Percentiles rank a stretch among this genome's conserved stretches.
Evolutionary conservation across 2,113 vertebrate species (phyloP).

Genomic region (Meriones unguiculatus): DNA sequence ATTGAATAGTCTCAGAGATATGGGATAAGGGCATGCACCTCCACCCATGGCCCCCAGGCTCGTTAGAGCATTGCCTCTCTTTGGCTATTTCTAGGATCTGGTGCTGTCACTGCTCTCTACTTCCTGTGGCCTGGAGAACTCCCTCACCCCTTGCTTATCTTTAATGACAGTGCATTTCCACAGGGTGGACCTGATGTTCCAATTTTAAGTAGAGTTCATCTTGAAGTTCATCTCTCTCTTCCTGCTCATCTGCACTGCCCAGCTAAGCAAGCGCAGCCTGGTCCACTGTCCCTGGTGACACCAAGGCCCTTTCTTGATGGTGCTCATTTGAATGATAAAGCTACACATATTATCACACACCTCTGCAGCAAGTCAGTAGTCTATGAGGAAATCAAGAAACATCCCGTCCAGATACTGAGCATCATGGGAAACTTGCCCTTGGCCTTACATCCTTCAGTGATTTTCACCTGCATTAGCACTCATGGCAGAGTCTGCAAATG

Average conservation of each 20-base stretch:
- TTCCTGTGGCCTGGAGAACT: background rate
- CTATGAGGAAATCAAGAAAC: background rate
- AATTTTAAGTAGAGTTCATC: background rate
- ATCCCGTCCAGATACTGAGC: background rate
- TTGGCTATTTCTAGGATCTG: background rate
- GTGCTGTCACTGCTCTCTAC: accelerated
- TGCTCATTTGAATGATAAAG: no score
- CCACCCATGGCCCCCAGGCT: background rate
- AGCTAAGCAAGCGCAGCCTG: accelerated
- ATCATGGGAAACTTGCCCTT: background rate
- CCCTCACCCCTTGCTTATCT: background rate
- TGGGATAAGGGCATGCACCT: no score
- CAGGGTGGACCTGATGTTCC: background rate
- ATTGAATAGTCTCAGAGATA: no score
- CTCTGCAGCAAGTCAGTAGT: no score
- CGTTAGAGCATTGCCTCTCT: accelerated
- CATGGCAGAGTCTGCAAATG: accelerated
- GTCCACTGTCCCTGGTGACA: background rate
- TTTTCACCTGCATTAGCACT: background rate
- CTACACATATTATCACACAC: no score
- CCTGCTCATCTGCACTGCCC: background rate
- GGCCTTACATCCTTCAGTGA: background rate
- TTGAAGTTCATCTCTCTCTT: background rate
- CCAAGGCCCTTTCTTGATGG: accelerated
- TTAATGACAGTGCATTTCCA: background rate